Percentiles rank a stretch among this genome's conserved stretches.
These are phyloP conservation scores for Alouatta palliata DNA, from an alignment of 2,113 vertebrate genomes.

Conservation along the genomic window DNA sequence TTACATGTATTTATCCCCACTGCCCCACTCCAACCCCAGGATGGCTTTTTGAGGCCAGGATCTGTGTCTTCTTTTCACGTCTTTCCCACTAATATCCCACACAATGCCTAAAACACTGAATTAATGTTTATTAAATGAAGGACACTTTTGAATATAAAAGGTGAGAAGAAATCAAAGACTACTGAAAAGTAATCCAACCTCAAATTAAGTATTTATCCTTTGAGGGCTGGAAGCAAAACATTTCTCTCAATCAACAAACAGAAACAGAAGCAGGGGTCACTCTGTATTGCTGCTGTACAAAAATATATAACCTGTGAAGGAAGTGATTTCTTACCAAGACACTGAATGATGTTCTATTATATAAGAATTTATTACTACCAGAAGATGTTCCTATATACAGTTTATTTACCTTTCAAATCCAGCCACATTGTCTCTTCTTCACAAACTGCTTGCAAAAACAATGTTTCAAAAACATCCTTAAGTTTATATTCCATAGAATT, in stretches of 20 bases:
- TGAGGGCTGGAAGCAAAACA: conserved; percentile 2
- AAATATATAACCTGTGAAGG: not conserved
- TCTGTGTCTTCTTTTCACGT: not conserved
- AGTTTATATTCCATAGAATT: not conserved
- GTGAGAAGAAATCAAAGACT: not conserved
- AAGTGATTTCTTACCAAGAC: not conserved
- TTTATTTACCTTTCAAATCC: conserved; percentile 15
- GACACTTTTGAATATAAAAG: not conserved
- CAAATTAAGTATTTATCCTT: conserved; percentile 31
- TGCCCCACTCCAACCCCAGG: not conserved
- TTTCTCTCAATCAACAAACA: not conserved
- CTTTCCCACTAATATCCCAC: not conserved
- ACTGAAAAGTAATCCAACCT: not conserved
- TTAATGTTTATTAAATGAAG: not conserved
- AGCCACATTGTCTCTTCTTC: not conserved
- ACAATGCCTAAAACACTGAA: not conserved
- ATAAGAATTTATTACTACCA: not conserved
- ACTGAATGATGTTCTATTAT: not conserved
- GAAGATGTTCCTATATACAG: not conserved
- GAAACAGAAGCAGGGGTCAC: not conserved
- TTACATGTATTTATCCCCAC: not conserved
- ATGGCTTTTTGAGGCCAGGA: not conserved
- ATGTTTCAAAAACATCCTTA: not conserved
- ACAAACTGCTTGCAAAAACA: not conserved
- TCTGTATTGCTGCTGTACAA: not conserved